Base-by-base conservation (phyloP, 2,113 vertebrate species). In the Noturus placidus region DNA sequence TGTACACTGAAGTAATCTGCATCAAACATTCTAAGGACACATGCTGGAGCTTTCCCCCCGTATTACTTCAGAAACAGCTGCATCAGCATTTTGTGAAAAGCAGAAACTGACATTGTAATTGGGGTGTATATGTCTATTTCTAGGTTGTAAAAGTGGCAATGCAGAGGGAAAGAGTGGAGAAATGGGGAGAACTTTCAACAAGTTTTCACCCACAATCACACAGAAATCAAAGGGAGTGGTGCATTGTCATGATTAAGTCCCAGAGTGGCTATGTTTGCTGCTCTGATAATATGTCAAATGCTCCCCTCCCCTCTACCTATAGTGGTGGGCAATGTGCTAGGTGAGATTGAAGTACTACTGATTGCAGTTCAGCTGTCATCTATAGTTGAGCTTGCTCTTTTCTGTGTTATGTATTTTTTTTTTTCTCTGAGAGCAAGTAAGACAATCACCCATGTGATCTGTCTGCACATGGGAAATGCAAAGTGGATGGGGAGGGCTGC, bases 271-370 rank as follows among this genome's bases (percentile, higher is more conserved):
- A 27, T 54, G 20, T 59, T 78, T 72, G 42, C 69, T 46, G 42
- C 22, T 72, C 27, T 83, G 85, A 83, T 87, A 85, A 63, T 83
- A 35, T 52, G 83, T 52, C 85, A 84, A 87, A 83, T 14, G 54
- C 67, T 72, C 65, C 78, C 5, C 11, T 74, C 59, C 42, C 42
- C 42, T 46, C 42, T 46, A 54, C 13, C 2, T 50, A 77, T 46
- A 46, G 88, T 65, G 69, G 52, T 25, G 69, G 57, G 30, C 70
- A 79, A 69, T 81, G 74, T 84, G 85, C 86, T 80, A 86, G 79
- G 61, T 35, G 61, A 79, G 81, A 59, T 33, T 56, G 50, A 38
- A 80, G 56, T 65, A n/a, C 42, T 57, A 15, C 52, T 63, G 82
- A 80, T 87, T 87, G 86, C 79, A 69, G 81, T 83, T 35, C 65